Conservation (phyloP, 2,797 vertebrate species). For the Chelon auratus region DNA sequence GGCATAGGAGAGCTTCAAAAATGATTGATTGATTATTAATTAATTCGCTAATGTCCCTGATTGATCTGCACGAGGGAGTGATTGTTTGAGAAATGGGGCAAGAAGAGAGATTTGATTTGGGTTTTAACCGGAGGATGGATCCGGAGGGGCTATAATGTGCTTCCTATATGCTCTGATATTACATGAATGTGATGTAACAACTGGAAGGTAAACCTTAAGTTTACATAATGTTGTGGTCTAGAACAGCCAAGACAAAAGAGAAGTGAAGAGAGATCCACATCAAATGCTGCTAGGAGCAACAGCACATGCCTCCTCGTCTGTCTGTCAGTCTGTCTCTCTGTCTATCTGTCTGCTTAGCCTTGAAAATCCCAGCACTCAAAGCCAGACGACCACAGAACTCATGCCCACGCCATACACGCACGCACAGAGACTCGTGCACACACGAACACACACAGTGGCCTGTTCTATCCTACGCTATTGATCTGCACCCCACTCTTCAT, state of each 20-base stretch:
- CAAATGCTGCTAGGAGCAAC: slow-evolving; percentile 70
- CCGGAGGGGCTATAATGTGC: slow-evolving; percentile 16
- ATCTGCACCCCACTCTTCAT: slow-evolving; percentile 84
- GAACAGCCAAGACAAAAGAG: slow-evolving; percentile 53
- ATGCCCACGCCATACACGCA: slow-evolving; percentile 70
- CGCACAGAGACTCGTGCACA: slow-evolving; percentile 40
- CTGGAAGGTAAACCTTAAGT: slow-evolving; percentile 65
- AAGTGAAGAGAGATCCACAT: slow-evolving; percentile 59
- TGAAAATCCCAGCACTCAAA: slow-evolving; percentile 77
- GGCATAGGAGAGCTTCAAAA: slow-evolving; percentile 53
- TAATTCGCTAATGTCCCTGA: slow-evolving; percentile 61
- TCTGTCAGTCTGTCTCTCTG: slow-evolving; percentile 65
- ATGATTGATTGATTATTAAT: slow-evolving; percentile 76
- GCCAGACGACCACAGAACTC: slow-evolving; percentile 79
- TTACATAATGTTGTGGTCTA: slow-evolving; percentile 70
- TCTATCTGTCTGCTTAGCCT: slow-evolving; percentile 70
- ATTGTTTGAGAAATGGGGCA: slow-evolving; percentile 23
- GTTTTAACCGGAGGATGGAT: not conserved
- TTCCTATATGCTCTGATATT: slow-evolving; percentile 42
- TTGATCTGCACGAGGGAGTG: slow-evolving; percentile 50
- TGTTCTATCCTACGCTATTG: slow-evolving; percentile 80
- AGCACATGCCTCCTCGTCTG: slow-evolving; percentile 66
- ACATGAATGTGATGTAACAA: slow-evolving; percentile 57
- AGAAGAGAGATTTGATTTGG: slow-evolving; percentile 6
- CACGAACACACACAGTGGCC: slow-evolving; percentile 48